A percentile compares a stretch with the other conserved stretches of the same genome.
These are phyloP conservation scores for Eptatretus burgeri DNA, from an alignment of 2,113 vertebrate genomes.

Conservation along the genomic window DNA sequence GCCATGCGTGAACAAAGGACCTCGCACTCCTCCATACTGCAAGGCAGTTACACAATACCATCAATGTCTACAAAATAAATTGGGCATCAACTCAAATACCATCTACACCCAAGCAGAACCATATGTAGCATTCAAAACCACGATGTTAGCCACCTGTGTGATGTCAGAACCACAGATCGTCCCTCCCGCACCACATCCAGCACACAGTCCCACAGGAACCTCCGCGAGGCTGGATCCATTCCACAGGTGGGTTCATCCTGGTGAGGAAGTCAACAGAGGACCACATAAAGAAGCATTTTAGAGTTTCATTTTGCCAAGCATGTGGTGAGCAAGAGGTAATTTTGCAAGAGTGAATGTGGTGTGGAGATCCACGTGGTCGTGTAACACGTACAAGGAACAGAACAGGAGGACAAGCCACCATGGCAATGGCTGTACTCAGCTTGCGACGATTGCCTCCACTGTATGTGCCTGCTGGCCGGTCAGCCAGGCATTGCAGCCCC, in stretches of 20 bases:
- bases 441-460: constrained; percentile 7
- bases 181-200: constrained; percentile 3
- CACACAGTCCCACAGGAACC: constrained; percentile 7
- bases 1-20: constrained; percentile 3
- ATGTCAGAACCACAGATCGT: constrained; percentile 1
- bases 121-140: too few relatives aligned
- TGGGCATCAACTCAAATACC: background rate
- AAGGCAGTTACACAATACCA: background rate
- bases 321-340: too few relatives aligned
- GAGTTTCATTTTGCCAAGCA: too few relatives aligned
- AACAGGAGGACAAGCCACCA: background rate
- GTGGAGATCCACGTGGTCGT: too few relatives aligned
- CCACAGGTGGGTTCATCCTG: constrained; percentile 7
- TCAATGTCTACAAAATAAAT: constrained; percentile 7
- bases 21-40: constrained; percentile 9
- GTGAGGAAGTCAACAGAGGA: too few relatives aligned
- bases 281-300: too few relatives aligned
- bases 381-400: constrained; percentile 2
- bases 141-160: background rate
- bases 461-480: constrained; percentile 9
- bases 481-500: constrained; percentile 7
- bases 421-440: background rate
- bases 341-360: too few relatives aligned
- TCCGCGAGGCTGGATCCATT: constrained; percentile 4
- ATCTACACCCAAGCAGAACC: too few relatives aligned